Conservation (phyloP, 2,797 vertebrate genomes). For the Sphenopsis melanotis region DNA sequence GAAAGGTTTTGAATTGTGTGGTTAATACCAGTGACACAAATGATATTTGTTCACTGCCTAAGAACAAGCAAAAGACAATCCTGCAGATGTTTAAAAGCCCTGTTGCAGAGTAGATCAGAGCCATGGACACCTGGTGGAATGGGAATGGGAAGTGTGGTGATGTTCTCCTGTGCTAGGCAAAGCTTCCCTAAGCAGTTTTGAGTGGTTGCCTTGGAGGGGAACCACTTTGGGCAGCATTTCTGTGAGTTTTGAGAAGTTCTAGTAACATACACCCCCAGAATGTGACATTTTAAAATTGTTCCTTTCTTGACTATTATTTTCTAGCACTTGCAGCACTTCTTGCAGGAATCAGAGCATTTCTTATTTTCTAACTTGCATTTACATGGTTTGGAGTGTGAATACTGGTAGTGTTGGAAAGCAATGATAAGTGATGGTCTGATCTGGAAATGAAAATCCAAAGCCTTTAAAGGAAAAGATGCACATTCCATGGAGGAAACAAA, state of each 20-base stretch:
- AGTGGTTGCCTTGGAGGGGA: neutral
- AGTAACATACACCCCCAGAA: accelerated
- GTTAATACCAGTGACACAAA: slow-evolving; percentile 55
- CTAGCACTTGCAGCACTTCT: neutral
- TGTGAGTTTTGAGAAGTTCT: neutral
- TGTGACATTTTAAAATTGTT: neutral
- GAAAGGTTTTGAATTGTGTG: slow-evolving; percentile 54
- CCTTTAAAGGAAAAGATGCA: neutral
- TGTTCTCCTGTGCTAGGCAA: neutral
- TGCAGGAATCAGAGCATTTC: neutral
- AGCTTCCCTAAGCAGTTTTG: neutral
- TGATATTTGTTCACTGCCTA: slow-evolving; percentile 42
- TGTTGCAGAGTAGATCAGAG: slow-evolving; percentile 39
- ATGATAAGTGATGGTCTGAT: neutral
- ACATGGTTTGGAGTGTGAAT: neutral
- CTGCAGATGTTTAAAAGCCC: slow-evolving; percentile 75
- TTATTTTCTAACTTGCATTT: neutral
- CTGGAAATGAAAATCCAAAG: neutral
- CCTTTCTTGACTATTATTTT: neutral
- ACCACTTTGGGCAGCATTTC: neutral
- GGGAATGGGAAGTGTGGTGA: neutral
- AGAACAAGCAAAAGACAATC: slow-evolving; percentile 75
- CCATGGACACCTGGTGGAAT: accelerated
- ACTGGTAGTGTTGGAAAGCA: neutral
- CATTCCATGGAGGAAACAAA: neutral